Evolutionary conservation across 2,888 invertebrate species (phyloP), one percentile per base, ranked within the genome.

Genomic region (Agrotis segetum): DNA sequence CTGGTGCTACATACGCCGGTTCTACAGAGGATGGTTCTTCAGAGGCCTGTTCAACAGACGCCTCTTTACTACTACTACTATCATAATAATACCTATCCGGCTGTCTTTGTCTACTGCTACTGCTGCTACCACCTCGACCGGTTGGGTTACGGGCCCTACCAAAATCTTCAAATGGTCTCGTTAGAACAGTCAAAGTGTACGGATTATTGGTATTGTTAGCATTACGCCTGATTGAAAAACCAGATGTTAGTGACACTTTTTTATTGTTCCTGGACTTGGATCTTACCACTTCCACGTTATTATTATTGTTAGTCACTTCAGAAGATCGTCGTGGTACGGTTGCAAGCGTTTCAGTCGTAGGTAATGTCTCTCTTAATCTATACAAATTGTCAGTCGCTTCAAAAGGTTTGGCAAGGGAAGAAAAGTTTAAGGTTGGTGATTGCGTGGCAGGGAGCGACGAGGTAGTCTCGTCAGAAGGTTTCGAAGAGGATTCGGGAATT

Each of bases 341-440:
- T 85, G 88, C 79, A 83, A 90, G 75, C 79, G 77, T 90, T 88
- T 93, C 93, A 87, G 95, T 94, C 85, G 92, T 89, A 67, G 89
- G 78, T 90, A 92, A 85, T 85, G 90, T 93, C 86, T 93, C 91
- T 87, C 88, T 88, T 85, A 94, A 90, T 88, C 94, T 92, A 86
- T 90, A 85, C 71, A 88, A 88, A 83, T 95, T 95, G 88, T 94
- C 94, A 91, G 96, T 96, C 92, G 89, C 93, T 92, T 95, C 92
- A 91, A 96, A 96, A 77, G 96, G 96, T 89, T 96, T 96, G 81
- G 96, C 96, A 82, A 94, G 91, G 89, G 94, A 93, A 82, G 96
- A 96, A 77, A 96, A 90, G 85, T 95, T 95, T 78, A 95, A 93
- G 74, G 89, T 67, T 74, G 90, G 82, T 77, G 92, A 87, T 81